Conservation (phyloP, 2,113 vertebrate genomes). For the Ariopsis seemanni region DNA sequence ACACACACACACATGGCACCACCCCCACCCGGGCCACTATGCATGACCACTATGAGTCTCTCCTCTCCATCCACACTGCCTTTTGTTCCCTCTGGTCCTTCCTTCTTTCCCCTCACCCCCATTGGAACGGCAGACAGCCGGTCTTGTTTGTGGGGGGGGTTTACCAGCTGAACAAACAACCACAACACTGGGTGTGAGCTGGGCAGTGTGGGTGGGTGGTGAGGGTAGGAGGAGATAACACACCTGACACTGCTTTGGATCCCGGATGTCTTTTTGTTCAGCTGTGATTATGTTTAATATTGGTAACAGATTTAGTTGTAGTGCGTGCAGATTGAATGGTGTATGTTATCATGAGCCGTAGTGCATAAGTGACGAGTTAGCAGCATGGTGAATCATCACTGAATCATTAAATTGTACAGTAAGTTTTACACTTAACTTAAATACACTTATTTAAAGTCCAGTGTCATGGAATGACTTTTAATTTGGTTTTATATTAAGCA, state of each 20-base stretch:
- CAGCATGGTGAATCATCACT: neutral
- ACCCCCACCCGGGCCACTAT: conserved; percentile 34
- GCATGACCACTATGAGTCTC: conserved; percentile 37
- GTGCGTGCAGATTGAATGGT: neutral
- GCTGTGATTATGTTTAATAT: neutral
- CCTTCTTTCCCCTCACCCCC: conserved; percentile 38
- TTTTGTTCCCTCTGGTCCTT: conserved; percentile 44
- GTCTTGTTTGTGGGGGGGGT: neutral
- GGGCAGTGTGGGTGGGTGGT: neutral
- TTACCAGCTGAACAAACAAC: conserved; percentile 43
- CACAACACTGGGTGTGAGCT: neutral
- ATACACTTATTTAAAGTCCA: neutral
- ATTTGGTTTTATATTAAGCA: neutral
- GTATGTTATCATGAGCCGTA: neutral
- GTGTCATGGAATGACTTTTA: neutral
- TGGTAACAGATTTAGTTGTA: neutral
- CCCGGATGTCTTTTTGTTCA: conserved; percentile 6
- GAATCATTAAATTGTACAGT: neutral
- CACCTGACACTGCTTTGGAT: conserved; percentile 40
- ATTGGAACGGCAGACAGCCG: conserved; percentile 36
- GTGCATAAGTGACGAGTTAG: neutral
- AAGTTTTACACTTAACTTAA: neutral
- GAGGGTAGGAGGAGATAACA: conserved; percentile 18
- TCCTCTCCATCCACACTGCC: conserved; percentile 46
- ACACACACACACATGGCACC: too few species aligned